A percentile compares a stretch with the other conserved stretches of the same genome.
phyloP scores from a whole-genome alignment of 2,797 vertebrate species.

The Acropternis orthonyx region DNA sequence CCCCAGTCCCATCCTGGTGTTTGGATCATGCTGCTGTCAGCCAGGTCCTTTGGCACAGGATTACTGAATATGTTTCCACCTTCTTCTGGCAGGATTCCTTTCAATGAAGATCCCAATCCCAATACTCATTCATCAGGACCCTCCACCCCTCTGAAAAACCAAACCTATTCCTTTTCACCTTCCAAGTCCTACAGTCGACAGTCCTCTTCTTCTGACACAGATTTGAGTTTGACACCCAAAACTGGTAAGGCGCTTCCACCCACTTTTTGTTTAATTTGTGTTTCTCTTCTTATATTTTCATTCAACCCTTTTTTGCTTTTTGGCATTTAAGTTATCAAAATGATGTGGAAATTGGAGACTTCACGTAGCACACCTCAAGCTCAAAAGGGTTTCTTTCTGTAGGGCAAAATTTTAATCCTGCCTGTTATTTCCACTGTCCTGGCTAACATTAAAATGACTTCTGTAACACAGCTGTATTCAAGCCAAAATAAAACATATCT shows the following conservation, averaged over 20 bases:
- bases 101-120: constrained; percentile 96
- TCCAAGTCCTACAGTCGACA: constrained; percentile 92
- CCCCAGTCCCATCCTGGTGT: constrained; percentile 71
- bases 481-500: background rate
- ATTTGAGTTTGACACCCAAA: constrained; percentile 95
- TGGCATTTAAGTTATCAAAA: constrained; percentile 70
- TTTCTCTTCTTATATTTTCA: constrained; percentile 70
- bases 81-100: constrained; percentile 98
- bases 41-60: constrained; percentile 77
- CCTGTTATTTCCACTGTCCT: background rate
- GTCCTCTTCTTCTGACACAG: constrained; percentile 93
- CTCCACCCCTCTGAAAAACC: constrained; percentile 99
- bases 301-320: constrained; percentile 66
- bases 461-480: background rate
- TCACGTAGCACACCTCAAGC: constrained; percentile 9
- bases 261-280: constrained; percentile 71
- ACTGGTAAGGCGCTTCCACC: constrained; percentile 88
- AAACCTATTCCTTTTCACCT: constrained; percentile 94
- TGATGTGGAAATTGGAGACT: constrained; percentile 45
- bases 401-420: background rate
- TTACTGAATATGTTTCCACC: constrained; percentile 88
- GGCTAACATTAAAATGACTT: background rate
- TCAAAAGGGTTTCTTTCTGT: constrained; percentile 20
- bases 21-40: constrained; percentile 78
- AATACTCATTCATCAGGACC: constrained; percentile 94